A percentile compares a stretch with the other conserved stretches of the same genome.
phyloP scores from a whole-genome alignment of 2,797 vertebrate genomes.

The Crocidura indochinensis region DNA sequence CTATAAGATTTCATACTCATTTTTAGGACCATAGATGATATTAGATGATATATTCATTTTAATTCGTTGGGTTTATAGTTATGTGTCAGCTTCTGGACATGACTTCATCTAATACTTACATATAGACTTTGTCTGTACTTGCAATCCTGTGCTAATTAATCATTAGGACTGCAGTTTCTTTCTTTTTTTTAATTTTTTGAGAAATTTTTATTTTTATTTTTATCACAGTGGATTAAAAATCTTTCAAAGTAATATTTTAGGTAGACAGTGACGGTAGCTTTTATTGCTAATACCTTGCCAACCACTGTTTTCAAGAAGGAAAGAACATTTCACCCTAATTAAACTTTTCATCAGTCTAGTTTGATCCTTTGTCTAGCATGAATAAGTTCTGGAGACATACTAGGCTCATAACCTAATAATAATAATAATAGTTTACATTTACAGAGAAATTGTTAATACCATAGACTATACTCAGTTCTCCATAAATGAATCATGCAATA shows the following conservation, averaged over 20 bases:
- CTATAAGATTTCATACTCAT: neutral
- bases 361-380: neutral
- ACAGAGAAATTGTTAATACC: neutral
- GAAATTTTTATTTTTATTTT: no score
- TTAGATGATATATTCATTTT: conserved; percentile 2
- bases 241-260: no score
- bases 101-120: no score
- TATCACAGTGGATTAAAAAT: no score
- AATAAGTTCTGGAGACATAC: neutral
- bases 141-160: neutral
- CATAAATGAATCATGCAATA: conserved; percentile 22
- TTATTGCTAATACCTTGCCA: neutral
- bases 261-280: neutral
- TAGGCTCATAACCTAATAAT: neutral
- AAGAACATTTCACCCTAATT: neutral
- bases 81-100: conserved; percentile 19
- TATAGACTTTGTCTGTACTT: no score
- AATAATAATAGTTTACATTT: neutral
- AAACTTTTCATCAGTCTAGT: neutral
- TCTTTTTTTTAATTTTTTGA: no score
- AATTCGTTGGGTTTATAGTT: neutral
- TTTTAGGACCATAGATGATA: neutral
- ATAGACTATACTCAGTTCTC: neutral
- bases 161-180: neutral
- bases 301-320: neutral